A percentile compares a stretch with the other conserved stretches of the same genome.
These are phyloP conservation scores for Pogona vitticeps DNA, from an alignment of 2,113 vertebrate genomes.

Conservation along the genomic window DNA sequence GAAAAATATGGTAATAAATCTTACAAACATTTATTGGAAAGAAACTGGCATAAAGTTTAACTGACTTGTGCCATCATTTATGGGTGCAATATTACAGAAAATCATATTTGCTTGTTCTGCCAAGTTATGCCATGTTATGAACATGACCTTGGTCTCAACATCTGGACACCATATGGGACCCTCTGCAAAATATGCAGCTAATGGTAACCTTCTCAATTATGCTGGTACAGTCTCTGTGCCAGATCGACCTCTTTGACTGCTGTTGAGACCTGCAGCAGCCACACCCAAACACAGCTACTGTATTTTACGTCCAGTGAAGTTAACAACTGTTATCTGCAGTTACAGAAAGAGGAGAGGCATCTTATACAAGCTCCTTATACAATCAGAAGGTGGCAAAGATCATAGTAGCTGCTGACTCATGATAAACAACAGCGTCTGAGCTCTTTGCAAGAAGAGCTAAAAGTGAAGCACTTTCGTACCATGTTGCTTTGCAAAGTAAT, in stretches of 20 bases:
- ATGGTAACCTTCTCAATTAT: not conserved
- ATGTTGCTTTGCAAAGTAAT: not conserved
- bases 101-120: not conserved
- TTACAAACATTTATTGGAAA: not conserved
- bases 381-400: not conserved
- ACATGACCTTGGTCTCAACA: not conserved
- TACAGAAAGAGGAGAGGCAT: constrained; percentile 12
- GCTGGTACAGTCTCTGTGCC: not conserved
- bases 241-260: not conserved
- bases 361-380: not conserved
- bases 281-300: not conserved
- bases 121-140: not conserved
- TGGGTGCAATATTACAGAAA: not conserved
- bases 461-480: not conserved
- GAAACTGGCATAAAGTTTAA: not conserved
- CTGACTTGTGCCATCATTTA: not conserved
- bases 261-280: not conserved
- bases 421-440: constrained; percentile 51
- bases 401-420: not conserved
- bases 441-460: not conserved
- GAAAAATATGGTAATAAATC: not conserved
- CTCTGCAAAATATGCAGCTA: not conserved
- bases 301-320: not conserved
- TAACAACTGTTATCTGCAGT: constrained; percentile 24
- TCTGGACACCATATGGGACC: not conserved